Evolutionary conservation across 2,113 vertebrate species (phyloP).

Genomic region (Steatornis caripensis): DNA sequence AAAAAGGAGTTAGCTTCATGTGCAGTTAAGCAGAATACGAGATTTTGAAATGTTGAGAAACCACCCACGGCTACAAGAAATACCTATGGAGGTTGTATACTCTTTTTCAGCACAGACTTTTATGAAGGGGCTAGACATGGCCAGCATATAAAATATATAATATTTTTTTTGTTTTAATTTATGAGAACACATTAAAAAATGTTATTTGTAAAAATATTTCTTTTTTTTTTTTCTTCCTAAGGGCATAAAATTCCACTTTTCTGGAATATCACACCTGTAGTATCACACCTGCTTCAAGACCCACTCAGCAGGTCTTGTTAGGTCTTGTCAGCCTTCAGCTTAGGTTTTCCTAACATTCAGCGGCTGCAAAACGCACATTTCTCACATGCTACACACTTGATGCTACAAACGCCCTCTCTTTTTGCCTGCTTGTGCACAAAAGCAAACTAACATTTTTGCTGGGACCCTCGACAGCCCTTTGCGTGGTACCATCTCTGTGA

Average conservation of each 20-base stretch:
- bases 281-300: neutral
- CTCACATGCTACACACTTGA: neutral
- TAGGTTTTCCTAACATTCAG: neutral
- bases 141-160: accelerated
- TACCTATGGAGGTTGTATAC: neutral
- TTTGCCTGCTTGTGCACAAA: neutral
- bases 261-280: neutral
- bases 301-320: too few species aligned
- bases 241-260: neutral
- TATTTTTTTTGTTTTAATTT: too few species aligned
- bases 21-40: neutral
- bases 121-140: neutral
- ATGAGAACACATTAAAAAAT: neutral
- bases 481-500: neutral
- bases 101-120: neutral
- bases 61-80: neutral
- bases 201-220: neutral
- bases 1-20: neutral
- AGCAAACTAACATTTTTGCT: neutral
- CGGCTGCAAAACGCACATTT: neutral
- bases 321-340: neutral
- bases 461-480: neutral
- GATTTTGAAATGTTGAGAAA: neutral
- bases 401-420: neutral
- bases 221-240: neutral